Evolutionary conservation across 2,888 invertebrate species (phyloP), one percentile per base, ranked within the genome.

Genomic region (Nephrocerus scutellatus): DNA sequence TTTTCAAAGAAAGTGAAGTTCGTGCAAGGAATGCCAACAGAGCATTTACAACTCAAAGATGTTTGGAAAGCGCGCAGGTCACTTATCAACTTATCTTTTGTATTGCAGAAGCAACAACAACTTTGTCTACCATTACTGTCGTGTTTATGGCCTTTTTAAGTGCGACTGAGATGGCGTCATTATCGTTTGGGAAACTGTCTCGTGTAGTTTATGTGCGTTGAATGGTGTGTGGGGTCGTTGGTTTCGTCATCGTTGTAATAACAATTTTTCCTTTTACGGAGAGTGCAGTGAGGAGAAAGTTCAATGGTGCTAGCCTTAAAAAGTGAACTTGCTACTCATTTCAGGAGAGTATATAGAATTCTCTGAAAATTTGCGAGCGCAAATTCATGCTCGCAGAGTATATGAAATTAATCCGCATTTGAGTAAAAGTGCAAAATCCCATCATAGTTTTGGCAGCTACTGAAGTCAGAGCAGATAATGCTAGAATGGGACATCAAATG

Each of bases 401-500:
- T n/a, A n/a, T n/a, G n/a, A n/a, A n/a, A n/a, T n/a, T n/a, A n/a
- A n/a, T n/a, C n/a, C n/a, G n/a, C n/a, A n/a, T n/a, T n/a, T n/a
- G n/a, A n/a, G n/a, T n/a, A n/a, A n/a, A n/a, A n/a, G n/a, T n/a
- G n/a, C n/a, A n/a, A n/a, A n/a, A n/a, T n/a, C n/a, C n/a, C n/a
- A n/a, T n/a, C n/a, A n/a, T n/a, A n/a, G n/a, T n/a, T n/a, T n/a
- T 31, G 29, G 43, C 32, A 36, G 26, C 39, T 31, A 18, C 20
- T 15, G 15, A n/a, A 30, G 34, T 29, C 32, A 36, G 14, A 23
- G 36, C 25, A 44, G 41, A 46, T 46, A 46, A 46, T 46, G 63
- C 55, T 53, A 66, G 67, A 68, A 65, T 66, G 63, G 64, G 67
- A 68, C 62, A 65, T 65, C 62, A 63, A 67, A 63, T 63, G 60